Conservation (phyloP, 2,797 vertebrate genomes). For the Cottoperca gobio region DNA sequence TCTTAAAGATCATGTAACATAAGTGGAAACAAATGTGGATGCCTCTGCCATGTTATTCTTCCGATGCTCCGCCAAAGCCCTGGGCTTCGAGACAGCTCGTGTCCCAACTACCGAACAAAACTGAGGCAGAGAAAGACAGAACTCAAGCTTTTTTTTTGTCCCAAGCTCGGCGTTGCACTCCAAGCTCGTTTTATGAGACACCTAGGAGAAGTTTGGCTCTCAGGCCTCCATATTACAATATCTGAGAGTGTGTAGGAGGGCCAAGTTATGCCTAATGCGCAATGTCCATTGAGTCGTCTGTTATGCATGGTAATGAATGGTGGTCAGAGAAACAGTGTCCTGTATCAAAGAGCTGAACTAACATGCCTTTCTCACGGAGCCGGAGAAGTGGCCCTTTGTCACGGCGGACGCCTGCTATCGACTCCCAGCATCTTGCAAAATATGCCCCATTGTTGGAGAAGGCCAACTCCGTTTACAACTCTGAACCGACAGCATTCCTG, state of each 20-base stretch:
- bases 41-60: slow-evolving; percentile 71
- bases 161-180: slow-evolving; percentile 13
- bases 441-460: slow-evolving; percentile 85
- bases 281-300: slow-evolving; percentile 91
- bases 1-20: slow-evolving; percentile 86
- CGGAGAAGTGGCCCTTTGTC: slow-evolving; percentile 84
- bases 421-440: slow-evolving; percentile 83
- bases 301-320: slow-evolving; percentile 94
- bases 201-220: slow-evolving; percentile 59
- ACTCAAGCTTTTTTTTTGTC: slow-evolving; percentile 13
- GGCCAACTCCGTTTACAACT: slow-evolving; percentile 83
- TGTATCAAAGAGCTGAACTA: slow-evolving; percentile 88
- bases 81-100: slow-evolving; percentile 43
- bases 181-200: slow-evolving; percentile 61
- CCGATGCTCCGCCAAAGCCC: slow-evolving; percentile 54
- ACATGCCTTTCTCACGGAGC: slow-evolving; percentile 90
- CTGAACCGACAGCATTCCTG: slow-evolving; percentile 78
- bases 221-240: slow-evolving; percentile 59
- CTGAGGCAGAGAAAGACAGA: slow-evolving; percentile 27
- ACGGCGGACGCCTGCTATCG: slow-evolving; percentile 77
- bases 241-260: slow-evolving; percentile 87
- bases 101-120: slow-evolving; percentile 41
- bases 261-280: slow-evolving; percentile 89
- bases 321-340: slow-evolving; percentile 92
- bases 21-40: slow-evolving; percentile 87